Evolutionary conservation across 2,797 vertebrate genomes (phyloP).

Genomic region (Sciurus carolinensis): DNA sequence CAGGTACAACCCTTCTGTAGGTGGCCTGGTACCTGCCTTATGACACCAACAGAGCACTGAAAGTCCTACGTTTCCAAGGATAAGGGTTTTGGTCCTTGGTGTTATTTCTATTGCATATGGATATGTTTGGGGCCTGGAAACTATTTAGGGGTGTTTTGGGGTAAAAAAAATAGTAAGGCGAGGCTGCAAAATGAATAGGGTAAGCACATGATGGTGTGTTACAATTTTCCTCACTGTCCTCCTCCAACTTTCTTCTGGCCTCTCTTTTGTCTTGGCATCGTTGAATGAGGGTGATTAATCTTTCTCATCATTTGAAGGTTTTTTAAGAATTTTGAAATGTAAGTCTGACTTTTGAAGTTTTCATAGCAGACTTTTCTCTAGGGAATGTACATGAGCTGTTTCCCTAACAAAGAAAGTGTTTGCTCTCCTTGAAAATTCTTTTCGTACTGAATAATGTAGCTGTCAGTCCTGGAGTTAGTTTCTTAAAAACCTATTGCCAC

Average conservation of each 20-base stretch:
- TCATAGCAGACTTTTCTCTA: conserved; percentile 67
- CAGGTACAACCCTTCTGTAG: neutral
- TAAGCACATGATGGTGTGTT: neutral
- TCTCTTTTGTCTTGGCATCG: conserved; percentile 38
- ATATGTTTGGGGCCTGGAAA: neutral
- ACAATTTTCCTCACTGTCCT: neutral
- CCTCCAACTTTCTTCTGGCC: conserved; percentile 9
- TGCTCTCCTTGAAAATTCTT: conserved; percentile 52
- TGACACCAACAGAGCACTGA: neutral
- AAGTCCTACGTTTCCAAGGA: neutral
- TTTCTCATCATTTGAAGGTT: conserved; percentile 44
- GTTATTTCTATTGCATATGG: neutral
- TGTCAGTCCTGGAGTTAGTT: conserved; percentile 16
- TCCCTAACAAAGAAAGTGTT: conserved; percentile 66
- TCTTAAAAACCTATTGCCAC: conserved; percentile 60
- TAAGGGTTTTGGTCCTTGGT: neutral
- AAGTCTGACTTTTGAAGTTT: conserved; percentile 63
- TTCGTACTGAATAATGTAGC: conserved; percentile 73
- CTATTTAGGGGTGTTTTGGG: neutral
- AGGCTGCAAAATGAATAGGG: neutral
- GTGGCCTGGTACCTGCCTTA: neutral
- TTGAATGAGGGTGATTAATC: conserved; percentile 38
- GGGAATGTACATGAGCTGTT: conserved; percentile 68
- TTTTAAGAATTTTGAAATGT: conserved; percentile 68
- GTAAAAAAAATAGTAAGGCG: neutral